phyloP scores from a whole-genome alignment of 2,113 vertebrate species.

The Corydoras maculifer region DNA sequence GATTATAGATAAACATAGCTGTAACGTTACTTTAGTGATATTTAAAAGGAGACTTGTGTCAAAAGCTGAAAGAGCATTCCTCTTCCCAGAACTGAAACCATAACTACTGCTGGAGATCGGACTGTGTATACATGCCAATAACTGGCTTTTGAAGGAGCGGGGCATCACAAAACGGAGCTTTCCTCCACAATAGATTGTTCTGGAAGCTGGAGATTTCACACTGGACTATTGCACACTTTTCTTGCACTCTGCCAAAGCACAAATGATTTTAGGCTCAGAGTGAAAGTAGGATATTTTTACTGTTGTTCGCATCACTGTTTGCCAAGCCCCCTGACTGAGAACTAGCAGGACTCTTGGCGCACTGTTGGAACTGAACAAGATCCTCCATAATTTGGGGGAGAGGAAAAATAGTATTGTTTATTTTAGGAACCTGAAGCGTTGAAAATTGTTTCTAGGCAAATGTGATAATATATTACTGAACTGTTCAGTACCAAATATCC shows the following conservation, averaged over 20 bases:
- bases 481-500: conserved; percentile 37
- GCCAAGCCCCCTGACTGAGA: conserved; percentile 24
- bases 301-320: conserved; percentile 26
- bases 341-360: background rate
- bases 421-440: conserved; percentile 47
- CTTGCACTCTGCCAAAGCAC: conserved; percentile 46
- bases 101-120: conserved; percentile 1
- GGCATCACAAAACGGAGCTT: conserved; percentile 2
- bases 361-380: background rate
- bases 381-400: conserved; percentile 16
- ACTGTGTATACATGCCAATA: conserved; percentile 10
- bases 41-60: conserved; percentile 9
- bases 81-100: conserved; percentile 9
- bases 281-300: conserved; percentile 34
- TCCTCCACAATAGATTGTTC: conserved; percentile 1
- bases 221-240: conserved; percentile 34
- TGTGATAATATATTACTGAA: conserved; percentile 41
- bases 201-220: conserved; percentile 15
- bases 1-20: conserved; percentile 3
- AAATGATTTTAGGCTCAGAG: conserved; percentile 37
- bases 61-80: conserved; percentile 13
- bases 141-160: conserved; percentile 10
- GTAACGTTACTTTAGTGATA: conserved; percentile 16
- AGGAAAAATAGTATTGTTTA: conserved; percentile 40
- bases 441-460: conserved; percentile 47